Base-by-base conservation (phyloP, 2,888 invertebrate genomes). In the Noctua comes region DNA sequence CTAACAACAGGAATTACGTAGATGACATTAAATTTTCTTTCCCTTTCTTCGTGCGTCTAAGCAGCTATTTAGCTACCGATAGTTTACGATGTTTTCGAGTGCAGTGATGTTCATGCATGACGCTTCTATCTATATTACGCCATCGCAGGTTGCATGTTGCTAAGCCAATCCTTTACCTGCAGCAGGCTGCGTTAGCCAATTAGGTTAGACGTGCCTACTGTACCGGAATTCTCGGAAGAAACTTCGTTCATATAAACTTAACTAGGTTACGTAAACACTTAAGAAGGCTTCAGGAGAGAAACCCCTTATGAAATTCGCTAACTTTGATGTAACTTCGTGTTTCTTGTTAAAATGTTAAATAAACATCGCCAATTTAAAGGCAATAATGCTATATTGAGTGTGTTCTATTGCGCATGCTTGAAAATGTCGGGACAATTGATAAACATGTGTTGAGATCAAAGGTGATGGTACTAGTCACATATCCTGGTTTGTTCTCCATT, bases 371-470 rank as follows among this genome's bases (percentile, higher is more conserved):
- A 80, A 84, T 80, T 83, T 80, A 85, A 64, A 80, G 10, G 62
- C 65, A 46, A 36, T 81, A 46, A 40, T 27, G 27, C 10, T 59
- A 13, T 36, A 69, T 57, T 62, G 72, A 70, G 70, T 73, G 57
- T 71, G 16, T 51, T 74, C 36, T 76, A 68, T 73, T 68, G 57
- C 73, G 65, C 40, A 73, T 40, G 46, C 72, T 57, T 81, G 64
- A 18, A 68, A 66, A 68, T 82, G 69, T 87, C 78, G 31, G 31
- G 59, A 51, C 85, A 87, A 85, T 82, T 86, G 85, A 82, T 68
- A 87, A 71, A 65, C 69, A 85, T 62, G 68, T 43, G 24, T 64
- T n/a, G 51, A 36, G 76, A 59, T 77, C 75, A 78, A 81, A 82
- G 82, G 74, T 75, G 64, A 68, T 73, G 57, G 13, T 18, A 57